Evolutionary conservation across 2,113 vertebrate genomes (phyloP).

Genomic region (Atlantisia rogersi): DNA sequence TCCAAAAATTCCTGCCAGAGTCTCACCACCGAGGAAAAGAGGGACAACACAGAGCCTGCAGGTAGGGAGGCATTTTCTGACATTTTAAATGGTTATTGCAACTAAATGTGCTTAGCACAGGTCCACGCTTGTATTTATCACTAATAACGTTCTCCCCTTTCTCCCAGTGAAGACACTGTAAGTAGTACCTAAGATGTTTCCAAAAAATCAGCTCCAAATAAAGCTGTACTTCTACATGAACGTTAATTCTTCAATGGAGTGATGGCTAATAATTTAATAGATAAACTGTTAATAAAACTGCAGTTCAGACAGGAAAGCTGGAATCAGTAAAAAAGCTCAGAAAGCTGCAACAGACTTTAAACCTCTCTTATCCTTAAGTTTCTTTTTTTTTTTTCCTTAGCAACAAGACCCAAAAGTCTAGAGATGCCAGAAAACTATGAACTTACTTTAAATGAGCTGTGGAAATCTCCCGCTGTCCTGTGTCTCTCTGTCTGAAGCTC

Average conservation of each 20-base stretch:
- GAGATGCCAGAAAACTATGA: conserved; percentile 44
- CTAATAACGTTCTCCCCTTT: background rate
- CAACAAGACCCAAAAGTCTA: conserved; percentile 26
- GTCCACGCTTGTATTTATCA: background rate
- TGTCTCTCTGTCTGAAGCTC: conserved; percentile 35
- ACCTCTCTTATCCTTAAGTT: background rate
- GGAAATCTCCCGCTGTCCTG: conserved; percentile 40
- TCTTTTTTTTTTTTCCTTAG: background rate
- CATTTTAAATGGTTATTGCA: background rate
- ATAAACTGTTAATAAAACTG: background rate
- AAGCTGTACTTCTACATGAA: background rate
- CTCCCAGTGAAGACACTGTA: background rate
- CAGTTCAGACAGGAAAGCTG: background rate
- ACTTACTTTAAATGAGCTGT: conserved; percentile 58
- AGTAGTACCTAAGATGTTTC: background rate
- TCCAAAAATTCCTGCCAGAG: background rate
- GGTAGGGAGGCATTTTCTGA: background rate
- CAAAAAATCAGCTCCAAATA: background rate
- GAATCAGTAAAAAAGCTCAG: background rate
- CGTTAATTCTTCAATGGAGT: background rate
- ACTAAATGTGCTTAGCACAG: background rate
- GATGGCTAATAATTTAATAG: background rate
- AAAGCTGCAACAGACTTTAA: background rate
- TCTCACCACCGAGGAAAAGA: background rate
- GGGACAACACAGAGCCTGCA: background rate